Evolutionary conservation across 2,113 vertebrate species (phyloP), one percentile per base, ranked within the genome.

Genomic region (Heterochromis multidens): DNA sequence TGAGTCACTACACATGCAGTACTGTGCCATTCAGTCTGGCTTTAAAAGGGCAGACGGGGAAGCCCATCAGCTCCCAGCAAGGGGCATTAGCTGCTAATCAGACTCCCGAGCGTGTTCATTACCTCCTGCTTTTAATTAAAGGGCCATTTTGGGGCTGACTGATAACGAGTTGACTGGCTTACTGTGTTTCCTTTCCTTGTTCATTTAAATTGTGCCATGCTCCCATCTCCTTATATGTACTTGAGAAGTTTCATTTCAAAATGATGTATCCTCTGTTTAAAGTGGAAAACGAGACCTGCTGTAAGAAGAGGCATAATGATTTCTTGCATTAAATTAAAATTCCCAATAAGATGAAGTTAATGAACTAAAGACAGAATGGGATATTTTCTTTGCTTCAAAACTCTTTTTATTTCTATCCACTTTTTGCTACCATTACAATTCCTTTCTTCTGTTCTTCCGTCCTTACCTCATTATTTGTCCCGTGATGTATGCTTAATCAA

Each of bases 111-210:
- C 23, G 82, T 87, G 78, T 94, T 94, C 91, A 94, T 95, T 93
- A 93, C 90, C 86, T 86, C 86, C 82, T 87, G 88, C 85, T 95
- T 94, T 95, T 94, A 94, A 95, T 95, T 93, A 94, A 94, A 94
- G 79, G 85, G 87, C 90, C 91, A 86, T 92, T 94, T 93, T 87
- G 81, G 87, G 84, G 91, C 81, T 9, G 58, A 56, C 86, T 91
- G 91, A 93, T 94, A 92, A 93, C 58, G 16, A 88, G 89, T 80
- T 67, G 58, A 81, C 85, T 78, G 62, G 21, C 72, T 79, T 31
- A 35, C 79, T 90, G 40, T 7, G 4, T 84, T 82, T 86, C 61
- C 27, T 80, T 31, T 58, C 80, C 21, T 29, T 52, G 29, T 35
- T 11, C 46, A 16, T 76, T 82, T 52, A 62, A 54, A 80, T 16